Evolutionary conservation across 2,113 vertebrate genomes (phyloP).

Genomic region (Gasterosteus aculeatus): DNA sequence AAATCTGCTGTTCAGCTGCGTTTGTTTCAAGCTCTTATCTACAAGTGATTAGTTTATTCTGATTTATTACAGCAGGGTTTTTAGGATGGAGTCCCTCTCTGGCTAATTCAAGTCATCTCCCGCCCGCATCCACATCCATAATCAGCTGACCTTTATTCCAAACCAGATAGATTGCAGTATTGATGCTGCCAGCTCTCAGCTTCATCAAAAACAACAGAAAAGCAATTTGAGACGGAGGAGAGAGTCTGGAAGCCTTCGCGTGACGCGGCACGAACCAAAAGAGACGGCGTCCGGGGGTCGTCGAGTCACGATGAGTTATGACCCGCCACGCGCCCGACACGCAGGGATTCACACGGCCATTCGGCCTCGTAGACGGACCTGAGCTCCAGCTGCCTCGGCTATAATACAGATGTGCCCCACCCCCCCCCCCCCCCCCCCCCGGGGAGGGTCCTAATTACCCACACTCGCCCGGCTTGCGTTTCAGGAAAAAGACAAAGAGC

Average conservation of each 20-base stretch:
- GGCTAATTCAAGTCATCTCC: conserved; percentile 25
- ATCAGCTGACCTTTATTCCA: conserved; percentile 46
- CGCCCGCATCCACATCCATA: conserved; percentile 31
- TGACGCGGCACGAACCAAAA: neutral
- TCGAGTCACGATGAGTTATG: neutral
- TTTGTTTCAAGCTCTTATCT: neutral
- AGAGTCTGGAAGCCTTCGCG: neutral
- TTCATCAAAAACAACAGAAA: conserved; percentile 24
- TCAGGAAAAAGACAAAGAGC: neutral
- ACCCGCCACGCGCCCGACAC: neutral
- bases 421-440: no score
- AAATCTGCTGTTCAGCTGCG: neutral
- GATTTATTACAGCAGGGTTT: conserved; percentile 24
- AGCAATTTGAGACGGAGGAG: conserved; percentile 10
- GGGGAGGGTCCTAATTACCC: neutral
- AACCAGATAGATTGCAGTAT: conserved; percentile 20
- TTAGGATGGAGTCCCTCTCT: conserved; percentile 5
- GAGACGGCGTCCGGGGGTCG: neutral
- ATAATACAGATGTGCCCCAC: neutral
- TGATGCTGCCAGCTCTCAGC: conserved; percentile 8
- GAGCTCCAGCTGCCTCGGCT: neutral
- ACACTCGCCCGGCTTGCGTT: neutral
- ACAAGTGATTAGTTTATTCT: conserved; percentile 12
- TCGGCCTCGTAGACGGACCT: conserved; percentile 3
- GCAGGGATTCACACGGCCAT: neutral